Conservation (phyloP, 2,113 vertebrate genomes). For the Seriola dumerili region DNA sequence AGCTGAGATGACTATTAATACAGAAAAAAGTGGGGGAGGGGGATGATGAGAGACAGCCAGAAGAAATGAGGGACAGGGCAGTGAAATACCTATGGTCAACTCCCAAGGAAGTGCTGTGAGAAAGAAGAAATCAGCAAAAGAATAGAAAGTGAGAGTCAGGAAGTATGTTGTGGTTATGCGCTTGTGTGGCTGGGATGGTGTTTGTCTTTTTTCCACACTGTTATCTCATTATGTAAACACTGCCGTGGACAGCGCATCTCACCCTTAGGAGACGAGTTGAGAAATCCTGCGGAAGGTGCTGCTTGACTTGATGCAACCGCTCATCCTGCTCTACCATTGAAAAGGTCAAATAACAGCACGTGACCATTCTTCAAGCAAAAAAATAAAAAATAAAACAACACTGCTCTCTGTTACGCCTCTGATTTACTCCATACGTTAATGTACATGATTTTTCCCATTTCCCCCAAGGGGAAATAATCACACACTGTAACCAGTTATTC, state of each 20-base stretch:
- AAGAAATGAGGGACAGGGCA: slow-evolving; percentile 71
- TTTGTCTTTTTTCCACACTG: slow-evolving; percentile 52
- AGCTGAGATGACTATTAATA: slow-evolving; percentile 65
- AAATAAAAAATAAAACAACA: background rate
- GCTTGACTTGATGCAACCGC: slow-evolving; percentile 20
- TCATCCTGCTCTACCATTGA: slow-evolving; percentile 7
- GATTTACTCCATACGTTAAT: slow-evolving; percentile 54
- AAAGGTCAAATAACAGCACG: slow-evolving; percentile 36
- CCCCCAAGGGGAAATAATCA: slow-evolving; percentile 61
- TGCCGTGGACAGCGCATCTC: background rate
- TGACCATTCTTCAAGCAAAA: slow-evolving; percentile 22
- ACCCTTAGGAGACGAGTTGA: background rate
- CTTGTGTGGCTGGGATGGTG: slow-evolving; percentile 54
- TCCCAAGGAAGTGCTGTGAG: slow-evolving; percentile 91
- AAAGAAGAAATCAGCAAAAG: slow-evolving; percentile 75
- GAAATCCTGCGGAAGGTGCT: slow-evolving; percentile 12
- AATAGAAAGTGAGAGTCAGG: slow-evolving; percentile 86
- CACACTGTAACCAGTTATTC: slow-evolving; percentile 61
- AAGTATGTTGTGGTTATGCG: slow-evolving; percentile 61
- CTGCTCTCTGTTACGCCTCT: slow-evolving; percentile 52
- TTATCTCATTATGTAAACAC: slow-evolving; percentile 42
- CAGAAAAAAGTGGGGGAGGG: slow-evolving; percentile 30
- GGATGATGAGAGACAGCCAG: slow-evolving; percentile 51
- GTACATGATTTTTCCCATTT: slow-evolving; percentile 35
- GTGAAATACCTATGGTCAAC: slow-evolving; percentile 93